These are phyloP conservation scores for Forficula auricularia DNA, from an alignment of 1,140 invertebrate genomes.

Conservation along the genomic window DNA sequence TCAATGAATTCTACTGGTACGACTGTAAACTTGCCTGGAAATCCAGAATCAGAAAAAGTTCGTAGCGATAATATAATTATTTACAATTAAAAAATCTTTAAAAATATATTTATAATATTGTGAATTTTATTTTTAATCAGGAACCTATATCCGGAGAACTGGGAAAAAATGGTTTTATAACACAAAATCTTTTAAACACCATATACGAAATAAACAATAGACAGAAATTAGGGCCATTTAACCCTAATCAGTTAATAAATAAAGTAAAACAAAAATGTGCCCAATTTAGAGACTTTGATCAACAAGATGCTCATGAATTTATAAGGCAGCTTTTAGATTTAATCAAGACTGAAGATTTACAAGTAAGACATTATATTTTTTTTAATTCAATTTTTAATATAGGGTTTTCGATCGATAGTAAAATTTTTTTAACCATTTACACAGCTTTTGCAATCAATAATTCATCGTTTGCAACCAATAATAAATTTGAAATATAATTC, in stretches of 20 bases:
- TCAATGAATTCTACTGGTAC: conserved; percentile 48
- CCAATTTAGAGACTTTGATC: conserved; percentile 81
- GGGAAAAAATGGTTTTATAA: conserved; percentile 51
- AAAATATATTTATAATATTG: too few relatives aligned
- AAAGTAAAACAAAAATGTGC: conserved; percentile 57
- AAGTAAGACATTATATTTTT: conserved; percentile 13
- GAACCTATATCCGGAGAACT: conserved; percentile 45
- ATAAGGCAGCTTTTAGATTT: conserved; percentile 74
- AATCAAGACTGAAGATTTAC: conserved; percentile 46
- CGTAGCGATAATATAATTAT: not conserved
- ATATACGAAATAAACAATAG: conserved; percentile 36
- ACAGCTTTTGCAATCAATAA: too few relatives aligned
- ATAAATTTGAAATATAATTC: too few relatives aligned
- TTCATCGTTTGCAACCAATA: too few relatives aligned
- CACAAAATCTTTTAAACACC: conserved; percentile 44
- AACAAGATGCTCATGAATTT: conserved; percentile 93
- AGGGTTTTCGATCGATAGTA: too few relatives aligned
- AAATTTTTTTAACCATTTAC: too few relatives aligned
- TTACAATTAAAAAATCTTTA: not conserved
- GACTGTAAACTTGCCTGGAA: conserved; percentile 48
- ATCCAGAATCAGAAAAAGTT: conserved; percentile 16
- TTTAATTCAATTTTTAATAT: too few relatives aligned
- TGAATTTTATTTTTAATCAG: too few relatives aligned
- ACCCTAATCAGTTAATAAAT: conserved; percentile 51
- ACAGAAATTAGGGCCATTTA: conserved; percentile 36